Conservation (phyloP, 1,140 invertebrate species). For the Meteorus sp. region DNA sequence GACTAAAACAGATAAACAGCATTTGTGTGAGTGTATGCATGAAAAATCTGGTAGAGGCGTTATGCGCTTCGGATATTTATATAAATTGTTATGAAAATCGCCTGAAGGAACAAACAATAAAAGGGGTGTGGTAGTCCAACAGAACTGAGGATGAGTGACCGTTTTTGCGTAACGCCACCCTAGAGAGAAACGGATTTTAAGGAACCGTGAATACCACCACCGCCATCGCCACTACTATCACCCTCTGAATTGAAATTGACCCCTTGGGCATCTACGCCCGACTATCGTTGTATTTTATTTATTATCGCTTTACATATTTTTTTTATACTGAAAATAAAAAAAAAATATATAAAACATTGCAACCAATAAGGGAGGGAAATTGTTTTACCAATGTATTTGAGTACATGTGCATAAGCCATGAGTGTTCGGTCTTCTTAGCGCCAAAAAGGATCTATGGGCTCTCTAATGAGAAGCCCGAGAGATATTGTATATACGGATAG, state of each 20-base stretch:
- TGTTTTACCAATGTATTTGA: too few species aligned
- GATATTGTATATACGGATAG: too few species aligned
- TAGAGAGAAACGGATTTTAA: slow-evolving; percentile 53
- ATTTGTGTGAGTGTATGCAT: background rate
- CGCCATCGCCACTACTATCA: too few species aligned
- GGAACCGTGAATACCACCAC: slow-evolving; percentile 54
- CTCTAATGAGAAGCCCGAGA: too few species aligned
- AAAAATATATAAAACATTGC: slow-evolving; percentile 8
- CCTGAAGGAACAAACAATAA: slow-evolving; percentile 1
- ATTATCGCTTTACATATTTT: slow-evolving; percentile 34
- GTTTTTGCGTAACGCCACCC: slow-evolving; percentile 49
- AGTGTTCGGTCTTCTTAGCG: too few species aligned
- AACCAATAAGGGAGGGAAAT: background rate
- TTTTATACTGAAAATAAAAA: too few species aligned
- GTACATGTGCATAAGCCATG: too few species aligned
- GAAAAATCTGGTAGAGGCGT: background rate
- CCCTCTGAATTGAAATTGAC: slow-evolving; percentile 46
- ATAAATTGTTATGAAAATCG: background rate
- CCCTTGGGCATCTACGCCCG: slow-evolving; percentile 43
- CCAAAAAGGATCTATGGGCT: too few species aligned
- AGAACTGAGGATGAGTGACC: slow-evolving; percentile 43
- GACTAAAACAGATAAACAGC: slow-evolving; percentile 59
- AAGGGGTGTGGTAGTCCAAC: slow-evolving; percentile 31
- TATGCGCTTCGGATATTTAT: background rate
- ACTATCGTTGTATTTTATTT: slow-evolving; percentile 41